Conservation (phyloP, 2,888 invertebrate genomes). For the Diplazon laetatorius region DNA sequence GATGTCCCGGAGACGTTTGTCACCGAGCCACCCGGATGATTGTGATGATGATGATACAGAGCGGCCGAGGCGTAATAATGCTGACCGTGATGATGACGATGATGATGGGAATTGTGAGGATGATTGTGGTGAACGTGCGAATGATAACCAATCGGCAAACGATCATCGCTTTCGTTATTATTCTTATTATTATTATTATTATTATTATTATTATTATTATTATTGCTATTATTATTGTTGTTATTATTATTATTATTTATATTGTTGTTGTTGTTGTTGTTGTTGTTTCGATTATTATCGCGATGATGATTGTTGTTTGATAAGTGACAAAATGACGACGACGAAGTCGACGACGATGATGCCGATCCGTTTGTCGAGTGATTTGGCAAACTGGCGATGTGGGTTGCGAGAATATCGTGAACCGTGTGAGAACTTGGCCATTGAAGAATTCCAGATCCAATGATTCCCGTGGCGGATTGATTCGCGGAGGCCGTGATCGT, state of each 20-base stretch:
- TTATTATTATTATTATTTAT: conserved; percentile 63
- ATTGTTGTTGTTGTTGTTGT: conserved; percentile 41
- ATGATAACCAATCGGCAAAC: conserved; percentile 66
- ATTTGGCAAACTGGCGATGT: conserved; percentile 69
- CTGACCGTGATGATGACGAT: conserved; percentile 75
- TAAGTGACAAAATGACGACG: conserved; percentile 70
- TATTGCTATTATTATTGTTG: conserved; percentile 55
- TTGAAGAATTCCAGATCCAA: conserved; percentile 69
- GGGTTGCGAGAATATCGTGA: conserved; percentile 79
- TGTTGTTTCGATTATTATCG: conserved; percentile 47
- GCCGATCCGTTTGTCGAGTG: conserved; percentile 65
- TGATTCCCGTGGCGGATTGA: conserved; percentile 80
- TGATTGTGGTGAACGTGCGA: conserved; percentile 62
- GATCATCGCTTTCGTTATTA: conserved; percentile 53
- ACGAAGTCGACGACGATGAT: conserved; percentile 67
- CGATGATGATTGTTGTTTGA: conserved; percentile 72
- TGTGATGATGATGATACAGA: conserved; percentile 80
- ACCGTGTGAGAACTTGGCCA: conserved; percentile 81
- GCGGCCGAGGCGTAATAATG: conserved; percentile 81
- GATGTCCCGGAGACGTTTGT: conserved; percentile 63
- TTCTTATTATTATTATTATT: conserved; percentile 31
- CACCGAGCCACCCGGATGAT: conserved; percentile 69
- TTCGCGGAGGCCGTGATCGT: no score
- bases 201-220: conserved; percentile 29
- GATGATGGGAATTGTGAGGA: conserved; percentile 70